Percentiles rank a stretch among this genome's conserved stretches.
Conservation (phyloP, 2,797 vertebrate genomes). For the Phyllotis vaccarum region DNA sequence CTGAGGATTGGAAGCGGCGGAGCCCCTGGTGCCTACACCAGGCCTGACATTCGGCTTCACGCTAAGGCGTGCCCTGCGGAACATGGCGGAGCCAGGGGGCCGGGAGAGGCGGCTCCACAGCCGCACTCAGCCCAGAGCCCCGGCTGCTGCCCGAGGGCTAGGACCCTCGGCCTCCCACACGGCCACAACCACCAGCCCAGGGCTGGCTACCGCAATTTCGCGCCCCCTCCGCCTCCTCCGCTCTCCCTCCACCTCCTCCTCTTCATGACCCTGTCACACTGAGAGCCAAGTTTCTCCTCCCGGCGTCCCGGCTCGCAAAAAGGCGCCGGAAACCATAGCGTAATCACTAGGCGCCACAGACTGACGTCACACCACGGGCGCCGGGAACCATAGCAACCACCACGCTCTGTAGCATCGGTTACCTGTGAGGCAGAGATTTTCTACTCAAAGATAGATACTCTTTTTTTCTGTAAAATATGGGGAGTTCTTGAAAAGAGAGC, state of each 20-base stretch:
- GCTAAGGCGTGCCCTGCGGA: slow-evolving; percentile 94
- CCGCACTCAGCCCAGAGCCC: slow-evolving; percentile 78
- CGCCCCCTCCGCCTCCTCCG: slow-evolving; percentile 66
- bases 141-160: slow-evolving; percentile 40
- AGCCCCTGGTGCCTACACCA: slow-evolving; percentile 82
- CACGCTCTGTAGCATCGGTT: background rate
- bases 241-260: slow-evolving; percentile 78
- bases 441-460: accelerated
- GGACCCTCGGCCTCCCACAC: slow-evolving; percentile 30
- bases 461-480: background rate
- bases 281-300: slow-evolving; percentile 35
- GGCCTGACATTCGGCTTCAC: slow-evolving; percentile 93
- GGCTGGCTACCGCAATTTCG: slow-evolving; percentile 65
- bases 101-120: slow-evolving; percentile 74
- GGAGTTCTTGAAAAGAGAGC: background rate
- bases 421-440: background rate
- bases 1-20: slow-evolving; percentile 31
- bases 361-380: slow-evolving; percentile 32
- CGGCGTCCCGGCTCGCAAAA: slow-evolving; percentile 21
- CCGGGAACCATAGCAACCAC: slow-evolving; percentile 43
- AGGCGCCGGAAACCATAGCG: background rate
- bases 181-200: slow-evolving; percentile 33
- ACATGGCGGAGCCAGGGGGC: slow-evolving; percentile 89
- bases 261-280: slow-evolving; percentile 79
- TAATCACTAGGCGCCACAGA: slow-evolving; percentile 58